Evolutionary conservation across 1,140 invertebrate genomes (phyloP).

Genomic region (Musca vetustissima): DNA sequence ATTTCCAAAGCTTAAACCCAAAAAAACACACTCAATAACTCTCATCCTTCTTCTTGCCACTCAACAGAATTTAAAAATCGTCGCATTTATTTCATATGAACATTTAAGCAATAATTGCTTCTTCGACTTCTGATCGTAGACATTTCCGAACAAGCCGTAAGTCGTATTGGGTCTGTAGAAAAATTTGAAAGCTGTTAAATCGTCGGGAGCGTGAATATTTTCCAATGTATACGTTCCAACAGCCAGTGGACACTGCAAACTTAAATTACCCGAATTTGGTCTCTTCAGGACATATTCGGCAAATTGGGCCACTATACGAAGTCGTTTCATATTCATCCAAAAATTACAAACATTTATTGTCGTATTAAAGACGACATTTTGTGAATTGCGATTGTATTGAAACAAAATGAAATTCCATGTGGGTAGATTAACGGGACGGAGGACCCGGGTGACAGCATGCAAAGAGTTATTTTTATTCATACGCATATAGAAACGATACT

Average conservation of each 20-base stretch:
- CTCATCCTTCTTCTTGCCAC: no score
- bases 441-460: slow-evolving; percentile 41
- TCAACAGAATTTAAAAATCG: slow-evolving; percentile 45
- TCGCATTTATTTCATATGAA: slow-evolving; percentile 45
- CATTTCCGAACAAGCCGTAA: slow-evolving; percentile 38
- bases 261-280: slow-evolving; percentile 41
- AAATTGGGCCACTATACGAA: slow-evolving; percentile 42
- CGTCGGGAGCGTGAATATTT: slow-evolving; percentile 42
- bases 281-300: slow-evolving; percentile 39
- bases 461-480: slow-evolving; percentile 41
- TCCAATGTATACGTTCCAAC: slow-evolving; percentile 43
- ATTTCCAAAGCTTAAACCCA: no score
- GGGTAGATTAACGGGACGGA: slow-evolving; percentile 39
- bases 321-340: slow-evolving; percentile 41
- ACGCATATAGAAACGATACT: slow-evolving; percentile 36
- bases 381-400: slow-evolving; percentile 32
- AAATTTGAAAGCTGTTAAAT: slow-evolving; percentile 43
- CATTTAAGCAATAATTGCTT: slow-evolving; percentile 34
- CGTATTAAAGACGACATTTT: slow-evolving; percentile 40
- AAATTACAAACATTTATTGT: slow-evolving; percentile 45
- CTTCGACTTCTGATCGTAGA: slow-evolving; percentile 35
- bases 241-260: slow-evolving; percentile 41
- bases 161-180: slow-evolving; percentile 49
- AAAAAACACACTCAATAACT: no score
- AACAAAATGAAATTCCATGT: slow-evolving; percentile 39